Evolutionary conservation across 2,888 invertebrate species (phyloP).

Genomic region (Trileptium ribeirensis): DNA sequence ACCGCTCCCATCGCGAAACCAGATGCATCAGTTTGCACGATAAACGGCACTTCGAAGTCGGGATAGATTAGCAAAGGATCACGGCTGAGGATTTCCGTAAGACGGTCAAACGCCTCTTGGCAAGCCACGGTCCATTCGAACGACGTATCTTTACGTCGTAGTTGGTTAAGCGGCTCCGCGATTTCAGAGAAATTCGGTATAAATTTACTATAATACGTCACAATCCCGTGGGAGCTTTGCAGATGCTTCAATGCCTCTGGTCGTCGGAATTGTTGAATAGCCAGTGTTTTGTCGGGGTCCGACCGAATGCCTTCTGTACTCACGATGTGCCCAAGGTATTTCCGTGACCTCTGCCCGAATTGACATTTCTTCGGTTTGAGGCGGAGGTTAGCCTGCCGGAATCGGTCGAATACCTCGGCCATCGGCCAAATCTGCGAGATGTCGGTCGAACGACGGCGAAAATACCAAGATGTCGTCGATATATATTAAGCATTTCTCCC

Average conservation of each 20-base stretch:
- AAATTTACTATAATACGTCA: too few relatives aligned
- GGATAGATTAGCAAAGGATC: background rate
- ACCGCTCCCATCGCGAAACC: too few relatives aligned
- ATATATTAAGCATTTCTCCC: background rate
- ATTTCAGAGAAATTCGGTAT: background rate
- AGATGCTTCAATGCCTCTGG: background rate
- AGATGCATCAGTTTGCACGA: too few relatives aligned
- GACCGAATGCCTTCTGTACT: too few relatives aligned
- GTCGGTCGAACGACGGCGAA: too few relatives aligned
- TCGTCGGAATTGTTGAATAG: background rate
- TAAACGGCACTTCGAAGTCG: background rate
- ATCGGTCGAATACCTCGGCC: background rate
- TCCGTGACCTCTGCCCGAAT: too few relatives aligned
- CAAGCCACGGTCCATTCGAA: background rate
- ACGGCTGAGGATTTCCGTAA: background rate
- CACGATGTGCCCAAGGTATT: too few relatives aligned
- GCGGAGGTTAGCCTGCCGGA: too few relatives aligned
- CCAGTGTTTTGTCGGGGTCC: too few relatives aligned
- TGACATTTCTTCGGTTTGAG: too few relatives aligned
- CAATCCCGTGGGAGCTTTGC: background rate
- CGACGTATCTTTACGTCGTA: background rate
- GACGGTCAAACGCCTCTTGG: background rate
- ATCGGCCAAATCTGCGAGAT: background rate
- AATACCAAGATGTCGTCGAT: too few relatives aligned
- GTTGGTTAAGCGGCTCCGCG: background rate